Conservation (phyloP, 2,113 vertebrate species). For the Caloenas nicobarica region DNA sequence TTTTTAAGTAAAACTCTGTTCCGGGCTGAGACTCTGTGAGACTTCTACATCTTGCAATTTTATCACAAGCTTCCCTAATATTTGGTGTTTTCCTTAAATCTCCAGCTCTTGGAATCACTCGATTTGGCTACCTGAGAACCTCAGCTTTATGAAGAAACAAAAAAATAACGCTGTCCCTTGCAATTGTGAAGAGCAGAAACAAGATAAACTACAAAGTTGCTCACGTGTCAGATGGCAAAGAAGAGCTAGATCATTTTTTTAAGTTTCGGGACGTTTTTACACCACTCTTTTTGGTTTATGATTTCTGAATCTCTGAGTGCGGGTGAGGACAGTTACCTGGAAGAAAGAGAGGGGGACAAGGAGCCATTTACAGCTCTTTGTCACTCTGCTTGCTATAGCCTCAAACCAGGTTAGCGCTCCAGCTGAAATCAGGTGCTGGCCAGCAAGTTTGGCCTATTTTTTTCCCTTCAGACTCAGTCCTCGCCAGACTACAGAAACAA, state of each 20-base stretch:
- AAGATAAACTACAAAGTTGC: not conserved
- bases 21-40: not conserved
- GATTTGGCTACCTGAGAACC: not conserved
- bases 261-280: not conserved
- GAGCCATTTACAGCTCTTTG: not conserved
- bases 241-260: not conserved
- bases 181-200: not conserved
- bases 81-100: not conserved
- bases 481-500: not conserved
- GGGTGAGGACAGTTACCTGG: not conserved
- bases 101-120: not conserved
- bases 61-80: not conserved
- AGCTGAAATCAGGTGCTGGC: not conserved
- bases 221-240: not conserved
- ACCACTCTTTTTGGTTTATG: not conserved
- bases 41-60: not conserved
- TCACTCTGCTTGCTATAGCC: not conserved
- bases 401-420: not conserved
- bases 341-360: not conserved
- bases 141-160: not conserved
- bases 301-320: not conserved
- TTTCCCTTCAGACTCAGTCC: not conserved
- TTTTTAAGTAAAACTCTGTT: slow-evolving; percentile 29
- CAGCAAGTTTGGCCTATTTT: not conserved
- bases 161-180: not conserved